Conservation (phyloP, 2,797 vertebrate genomes). For the Benthosema pterotum region DNA sequence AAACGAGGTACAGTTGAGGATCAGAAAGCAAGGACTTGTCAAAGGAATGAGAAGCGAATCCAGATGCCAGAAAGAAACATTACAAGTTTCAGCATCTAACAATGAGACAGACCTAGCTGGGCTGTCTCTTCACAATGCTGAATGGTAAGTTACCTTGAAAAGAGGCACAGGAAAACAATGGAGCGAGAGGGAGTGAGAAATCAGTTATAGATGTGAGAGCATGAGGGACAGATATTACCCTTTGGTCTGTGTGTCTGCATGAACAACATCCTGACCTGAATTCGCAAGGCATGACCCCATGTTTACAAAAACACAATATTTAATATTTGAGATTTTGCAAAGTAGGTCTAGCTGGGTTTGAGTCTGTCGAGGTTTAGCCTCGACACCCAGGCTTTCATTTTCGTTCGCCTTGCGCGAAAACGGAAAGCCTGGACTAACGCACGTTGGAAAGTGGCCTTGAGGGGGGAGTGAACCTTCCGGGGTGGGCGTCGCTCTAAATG, state of each 20-base stretch:
- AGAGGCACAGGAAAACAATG: no score
- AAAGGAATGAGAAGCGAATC: constrained; percentile 53
- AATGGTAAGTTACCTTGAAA: constrained; percentile 54
- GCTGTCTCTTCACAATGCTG: constrained; percentile 50
- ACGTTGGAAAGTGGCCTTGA: no score
- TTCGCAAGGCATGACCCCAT: background rate
- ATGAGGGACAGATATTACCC: background rate
- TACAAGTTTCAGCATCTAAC: constrained; percentile 50
- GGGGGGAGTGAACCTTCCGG: no score
- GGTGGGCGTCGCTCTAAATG: no score
- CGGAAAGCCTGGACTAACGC: no score
- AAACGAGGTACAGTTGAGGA: constrained; percentile 67
- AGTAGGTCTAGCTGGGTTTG: no score
- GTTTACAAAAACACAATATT: background rate
- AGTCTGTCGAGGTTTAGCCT: no score
- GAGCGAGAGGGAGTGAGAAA: background rate
- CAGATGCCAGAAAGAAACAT: constrained; percentile 50
- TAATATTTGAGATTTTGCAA: no score
- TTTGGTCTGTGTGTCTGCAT: background rate
- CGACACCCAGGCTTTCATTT: no score
- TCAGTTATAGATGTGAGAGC: background rate
- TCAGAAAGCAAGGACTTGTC: constrained; percentile 76
- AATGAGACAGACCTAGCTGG: constrained; percentile 52
- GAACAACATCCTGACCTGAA: background rate
- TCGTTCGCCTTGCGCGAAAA: no score